Percentiles rank a stretch among this genome's conserved stretches.
phyloP scores from a whole-genome alignment of 2,888 invertebrate species.

The Brachyptera putata region DNA sequence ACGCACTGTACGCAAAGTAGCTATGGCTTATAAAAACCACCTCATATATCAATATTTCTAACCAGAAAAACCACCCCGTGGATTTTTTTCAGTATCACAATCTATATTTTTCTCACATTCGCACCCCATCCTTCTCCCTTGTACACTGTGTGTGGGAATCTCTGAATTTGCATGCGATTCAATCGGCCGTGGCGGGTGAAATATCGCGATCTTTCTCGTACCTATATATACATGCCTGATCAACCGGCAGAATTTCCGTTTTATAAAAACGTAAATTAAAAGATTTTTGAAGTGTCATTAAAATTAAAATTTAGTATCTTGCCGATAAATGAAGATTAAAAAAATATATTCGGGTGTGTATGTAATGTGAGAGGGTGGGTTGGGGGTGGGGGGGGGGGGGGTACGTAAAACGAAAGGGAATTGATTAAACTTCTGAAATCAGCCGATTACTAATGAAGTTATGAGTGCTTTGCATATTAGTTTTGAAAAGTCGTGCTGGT shows the following conservation, averaged over 20 bases:
- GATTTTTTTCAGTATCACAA: slow-evolving; percentile 20
- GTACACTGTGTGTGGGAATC: neutral
- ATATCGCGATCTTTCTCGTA: neutral
- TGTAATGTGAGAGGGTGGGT: too few species aligned
- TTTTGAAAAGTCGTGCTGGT: too few species aligned
- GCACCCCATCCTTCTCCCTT: too few species aligned
- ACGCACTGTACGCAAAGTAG: too few species aligned
- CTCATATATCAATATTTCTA: slow-evolving; percentile 13
- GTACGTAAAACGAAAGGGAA: too few species aligned
- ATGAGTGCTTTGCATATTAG: too few species aligned
- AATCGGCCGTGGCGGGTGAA: neutral
- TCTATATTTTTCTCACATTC: slow-evolving; percentile 22
- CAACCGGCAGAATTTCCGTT: neutral
- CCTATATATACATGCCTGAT: slow-evolving; percentile 3
- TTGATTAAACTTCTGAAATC: too few species aligned
- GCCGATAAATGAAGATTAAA: slow-evolving; percentile 22
- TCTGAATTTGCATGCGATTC: neutral
- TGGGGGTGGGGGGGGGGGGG: too few species aligned
- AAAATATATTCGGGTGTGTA: too few species aligned
- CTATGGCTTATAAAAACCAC: neutral
- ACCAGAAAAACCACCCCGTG: slow-evolving; percentile 5
- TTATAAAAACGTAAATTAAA: slow-evolving; percentile 15
- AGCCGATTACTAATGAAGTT: too few species aligned
- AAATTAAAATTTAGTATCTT: slow-evolving; percentile 12
- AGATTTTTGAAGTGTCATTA: slow-evolving; percentile 22